Evolutionary conservation across 30 jellyfish, hydroid and myxozoan species (phyloP).

Genomic region (Sanderia malayensis): DNA sequence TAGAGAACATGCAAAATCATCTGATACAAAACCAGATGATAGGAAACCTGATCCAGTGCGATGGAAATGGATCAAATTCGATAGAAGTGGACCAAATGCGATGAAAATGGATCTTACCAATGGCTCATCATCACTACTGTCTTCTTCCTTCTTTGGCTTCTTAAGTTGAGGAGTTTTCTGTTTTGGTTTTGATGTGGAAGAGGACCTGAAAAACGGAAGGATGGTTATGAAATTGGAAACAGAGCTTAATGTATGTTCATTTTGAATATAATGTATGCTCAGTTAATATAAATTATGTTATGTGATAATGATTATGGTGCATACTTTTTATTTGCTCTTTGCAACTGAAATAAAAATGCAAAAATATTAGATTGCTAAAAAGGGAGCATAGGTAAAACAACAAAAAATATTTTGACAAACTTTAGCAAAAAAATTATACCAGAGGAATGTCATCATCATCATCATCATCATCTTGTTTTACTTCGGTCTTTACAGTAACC

Average conservation of each 20-base stretch:
- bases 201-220: background rate
- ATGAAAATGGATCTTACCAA: slow-evolving; percentile 21
- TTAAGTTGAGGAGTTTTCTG: slow-evolving; percentile 14
- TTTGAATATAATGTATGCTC: background rate
- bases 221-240: no score
- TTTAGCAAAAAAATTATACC: slow-evolving; percentile 7
- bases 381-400: slow-evolving; percentile 2
- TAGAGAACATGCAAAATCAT: background rate
- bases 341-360: slow-evolving; percentile 22
- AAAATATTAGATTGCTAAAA: background rate
- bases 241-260: background rate
- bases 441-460: slow-evolving; percentile 67
- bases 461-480: slow-evolving; percentile 41
- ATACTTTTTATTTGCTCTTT: slow-evolving; percentile 57
- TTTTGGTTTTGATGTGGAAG: slow-evolving; percentile 9
- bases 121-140: slow-evolving; percentile 53
- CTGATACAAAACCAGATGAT: background rate
- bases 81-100: background rate
- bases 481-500: slow-evolving; percentile 2
- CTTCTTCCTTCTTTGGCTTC: slow-evolving; percentile 56
- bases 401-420: background rate
- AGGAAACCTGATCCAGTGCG: background rate
- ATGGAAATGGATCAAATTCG: background rate
- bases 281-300: background rate
- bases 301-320: no score